These are phyloP conservation scores for Drosophila barbarae DNA, from an alignment of 2,888 invertebrate species.

Conservation along the genomic window DNA sequence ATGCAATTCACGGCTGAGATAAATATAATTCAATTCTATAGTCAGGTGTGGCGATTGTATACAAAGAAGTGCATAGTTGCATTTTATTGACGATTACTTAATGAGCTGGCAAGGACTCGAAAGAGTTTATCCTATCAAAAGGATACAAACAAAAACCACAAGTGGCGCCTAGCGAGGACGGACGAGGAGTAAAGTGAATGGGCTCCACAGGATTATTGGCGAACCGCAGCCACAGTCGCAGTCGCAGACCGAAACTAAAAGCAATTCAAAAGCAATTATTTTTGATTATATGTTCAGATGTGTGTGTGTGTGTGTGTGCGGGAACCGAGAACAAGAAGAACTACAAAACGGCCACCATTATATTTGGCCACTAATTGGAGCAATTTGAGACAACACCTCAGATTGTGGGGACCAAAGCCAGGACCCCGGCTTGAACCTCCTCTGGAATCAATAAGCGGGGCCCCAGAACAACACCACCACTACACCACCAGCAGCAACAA, in stretches of 20 bases:
- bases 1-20: conserved; percentile 24
- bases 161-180: conserved; percentile 18
- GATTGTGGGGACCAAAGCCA: conserved; percentile 32
- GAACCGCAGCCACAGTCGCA: conserved; percentile 7
- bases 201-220: conserved; percentile 1
- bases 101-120: conserved; percentile 21
- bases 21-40: conserved; percentile 18
- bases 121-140: conserved; percentile 14
- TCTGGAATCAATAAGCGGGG: conserved; percentile 62
- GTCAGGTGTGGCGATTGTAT: conserved; percentile 20
- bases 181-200: conserved; percentile 8
- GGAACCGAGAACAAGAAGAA: conserved; percentile 23
- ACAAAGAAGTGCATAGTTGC: conserved; percentile 1
- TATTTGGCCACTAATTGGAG: conserved; percentile 73
- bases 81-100: conserved; percentile 31
- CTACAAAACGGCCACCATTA: conserved; percentile 67
- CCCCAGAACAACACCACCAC: conserved; percentile 29
- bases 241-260: conserved; percentile 48
- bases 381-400: conserved; percentile 71
- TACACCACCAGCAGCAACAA: conserved; percentile 19
- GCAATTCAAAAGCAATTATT: conserved; percentile 68
- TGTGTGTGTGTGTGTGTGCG: conserved; percentile 4
- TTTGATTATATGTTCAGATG: conserved; percentile 55
- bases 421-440: conserved; percentile 3
- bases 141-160: conserved; percentile 22